Evolutionary conservation across 2,797 vertebrate genomes (phyloP), one percentile per base, ranked within the genome.

Genomic region (Hippoglossus hippoglossus): DNA sequence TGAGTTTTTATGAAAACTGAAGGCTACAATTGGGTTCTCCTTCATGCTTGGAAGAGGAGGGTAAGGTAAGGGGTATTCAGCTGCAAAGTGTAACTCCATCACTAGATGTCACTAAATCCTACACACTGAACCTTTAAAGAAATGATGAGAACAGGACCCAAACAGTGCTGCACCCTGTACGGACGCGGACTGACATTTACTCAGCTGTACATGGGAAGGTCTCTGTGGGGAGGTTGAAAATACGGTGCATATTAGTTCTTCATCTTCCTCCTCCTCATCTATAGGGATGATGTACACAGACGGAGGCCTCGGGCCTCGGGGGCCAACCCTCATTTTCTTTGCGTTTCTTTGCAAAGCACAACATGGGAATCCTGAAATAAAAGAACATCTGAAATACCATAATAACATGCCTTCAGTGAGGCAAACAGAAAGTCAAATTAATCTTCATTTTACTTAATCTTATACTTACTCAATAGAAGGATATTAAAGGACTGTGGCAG

Each of bases 261-360:
- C 28, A 51, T 58, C 64, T 7, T 62, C 55, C 7, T 76, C 76
- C 24, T 77, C 74, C 0, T 76, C 72, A 28, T 26, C 47, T 12
- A 87, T n/a, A 2, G 84, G 85, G 31, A 86, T 83, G 46, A 85
- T 31, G 1, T 70, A 85, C 0, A 91, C 62, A 9, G 84, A 72
- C 44, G 13, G 52, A 55, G 24, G 39, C n/a, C 6, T 26, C 8
- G 4, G 10, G 0, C 6, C n/a, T 46, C 1, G 1, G 8, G n/a
- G 67, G 21, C n/a, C 13, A n/a, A 18, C 36, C 19, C 52, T 52
- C 28, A 25, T 39, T 52, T 55, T 54, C 55, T 36, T 52, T 58
- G 9, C 0, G 31, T 39, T 24, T 76, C 50, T 61, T 83, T 53
- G 11, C n/a, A 50, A n/a, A 57, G 46, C 54, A 53, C 25, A 79